Conservation (phyloP, 2,797 vertebrate genomes). For the Phataginus tricuspis region DNA sequence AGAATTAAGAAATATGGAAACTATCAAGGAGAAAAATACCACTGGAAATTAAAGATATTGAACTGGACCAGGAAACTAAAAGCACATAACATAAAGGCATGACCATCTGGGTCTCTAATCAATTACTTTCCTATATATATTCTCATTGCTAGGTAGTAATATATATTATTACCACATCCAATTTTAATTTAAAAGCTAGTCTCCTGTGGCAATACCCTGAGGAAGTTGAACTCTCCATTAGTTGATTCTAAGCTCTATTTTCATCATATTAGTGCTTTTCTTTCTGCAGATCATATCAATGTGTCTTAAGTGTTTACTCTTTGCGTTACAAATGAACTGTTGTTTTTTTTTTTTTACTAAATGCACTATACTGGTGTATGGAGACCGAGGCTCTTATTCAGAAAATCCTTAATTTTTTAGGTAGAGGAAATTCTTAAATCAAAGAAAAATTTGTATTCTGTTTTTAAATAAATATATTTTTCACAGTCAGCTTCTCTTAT, state of each 20-base stretch:
- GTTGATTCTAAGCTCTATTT: conserved; percentile 50
- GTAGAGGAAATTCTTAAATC: not conserved
- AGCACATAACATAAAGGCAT: not conserved
- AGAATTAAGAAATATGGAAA: not conserved
- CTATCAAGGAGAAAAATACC: not conserved
- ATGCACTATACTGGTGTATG: not conserved
- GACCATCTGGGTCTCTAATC: not conserved
- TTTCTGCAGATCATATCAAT: not conserved
- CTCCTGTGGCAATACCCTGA: conserved; percentile 1
- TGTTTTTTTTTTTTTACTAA: not conserved
- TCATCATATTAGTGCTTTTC: not conserved
- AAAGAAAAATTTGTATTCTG: not conserved
- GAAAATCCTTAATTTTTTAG: not conserved
- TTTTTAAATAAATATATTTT: not conserved
- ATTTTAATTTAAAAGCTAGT: conserved; percentile 56
- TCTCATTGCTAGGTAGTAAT: conserved; percentile 18
- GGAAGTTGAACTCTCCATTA: not conserved
- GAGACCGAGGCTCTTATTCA: not conserved
- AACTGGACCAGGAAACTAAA: not conserved
- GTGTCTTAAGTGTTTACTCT: conserved; percentile 18
- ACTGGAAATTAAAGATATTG: not conserved
- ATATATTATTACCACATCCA: conserved; percentile 30
- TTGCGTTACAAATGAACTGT: not conserved
- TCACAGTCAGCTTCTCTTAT: not conserved
- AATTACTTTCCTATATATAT: conserved; percentile 12